Evolutionary conservation across 30 jellyfish, hydroid and myxozoan genomes (phyloP).

Genomic region (Aurelia aurita complex sp. Pacific): DNA sequence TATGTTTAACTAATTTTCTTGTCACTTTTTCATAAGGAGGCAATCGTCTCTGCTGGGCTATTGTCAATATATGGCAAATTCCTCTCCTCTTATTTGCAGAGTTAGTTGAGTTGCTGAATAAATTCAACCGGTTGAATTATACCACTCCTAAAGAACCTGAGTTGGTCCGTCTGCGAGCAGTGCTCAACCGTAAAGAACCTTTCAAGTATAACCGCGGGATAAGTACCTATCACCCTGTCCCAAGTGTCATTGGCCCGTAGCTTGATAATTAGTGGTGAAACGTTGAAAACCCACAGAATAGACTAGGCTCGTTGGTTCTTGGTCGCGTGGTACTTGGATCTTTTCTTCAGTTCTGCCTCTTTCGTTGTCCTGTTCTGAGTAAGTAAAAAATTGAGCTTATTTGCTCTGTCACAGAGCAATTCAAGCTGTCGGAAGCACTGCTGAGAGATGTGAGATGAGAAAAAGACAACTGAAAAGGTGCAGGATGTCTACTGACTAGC

Average conservation of each 20-base stretch:
- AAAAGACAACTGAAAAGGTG: slow-evolving; percentile 5
- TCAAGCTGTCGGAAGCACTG: slow-evolving; percentile 54
- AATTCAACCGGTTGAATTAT: slow-evolving; percentile 6
- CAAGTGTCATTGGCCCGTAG: slow-evolving; percentile 38
- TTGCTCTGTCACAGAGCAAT: slow-evolving; percentile 18
- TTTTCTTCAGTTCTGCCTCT: too few species aligned
- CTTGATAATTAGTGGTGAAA: slow-evolving; percentile 68
- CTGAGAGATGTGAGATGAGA: slow-evolving; percentile 33
- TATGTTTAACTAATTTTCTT: neutral
- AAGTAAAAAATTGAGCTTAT: slow-evolving; percentile 3
- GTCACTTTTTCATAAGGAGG: slow-evolving; percentile 4
- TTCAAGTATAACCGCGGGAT: slow-evolving; percentile 31
- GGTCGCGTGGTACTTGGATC: neutral
- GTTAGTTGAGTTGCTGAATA: neutral
- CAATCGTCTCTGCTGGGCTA: neutral
- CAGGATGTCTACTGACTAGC: neutral
- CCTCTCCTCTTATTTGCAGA: neutral
- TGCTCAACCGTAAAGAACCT: slow-evolving; percentile 54
- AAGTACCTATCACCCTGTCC: slow-evolving; percentile 30
- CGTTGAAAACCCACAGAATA: slow-evolving; percentile 18
- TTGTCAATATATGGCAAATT: neutral
- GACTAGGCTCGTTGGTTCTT: neutral
- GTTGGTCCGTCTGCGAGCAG: slow-evolving; percentile 73
- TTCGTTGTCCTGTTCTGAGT: neutral
- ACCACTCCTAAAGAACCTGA: slow-evolving; percentile 35